These are phyloP conservation scores for Pavo muticus DNA, from an alignment of 2,113 vertebrate species.

Conservation along the genomic window DNA sequence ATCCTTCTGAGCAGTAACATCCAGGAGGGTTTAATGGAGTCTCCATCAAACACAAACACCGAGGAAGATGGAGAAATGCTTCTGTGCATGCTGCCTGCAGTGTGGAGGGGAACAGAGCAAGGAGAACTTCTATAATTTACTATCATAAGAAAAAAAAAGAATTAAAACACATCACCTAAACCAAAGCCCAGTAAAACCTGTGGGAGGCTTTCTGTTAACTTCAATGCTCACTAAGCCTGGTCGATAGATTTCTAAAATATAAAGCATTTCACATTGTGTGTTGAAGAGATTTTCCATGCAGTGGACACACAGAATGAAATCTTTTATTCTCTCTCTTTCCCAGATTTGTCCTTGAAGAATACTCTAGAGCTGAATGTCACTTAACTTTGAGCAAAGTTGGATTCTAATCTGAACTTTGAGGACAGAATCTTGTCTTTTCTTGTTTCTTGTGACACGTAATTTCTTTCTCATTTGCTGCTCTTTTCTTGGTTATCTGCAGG, in stretches of 20 bases:
- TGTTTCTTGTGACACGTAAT: background rate
- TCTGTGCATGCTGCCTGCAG: constrained; percentile 41
- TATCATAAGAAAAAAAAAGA: constrained; percentile 30
- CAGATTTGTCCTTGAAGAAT: constrained; percentile 26
- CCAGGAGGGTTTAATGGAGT: constrained; percentile 35
- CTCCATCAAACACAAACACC: constrained; percentile 41
- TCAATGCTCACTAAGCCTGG: constrained; percentile 35
- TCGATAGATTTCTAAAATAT: constrained; percentile 55
- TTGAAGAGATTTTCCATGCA: constrained; percentile 48
- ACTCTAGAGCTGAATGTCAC: background rate
- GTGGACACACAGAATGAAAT: constrained; percentile 11
- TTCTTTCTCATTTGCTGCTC: background rate
- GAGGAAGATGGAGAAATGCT: constrained; percentile 38
- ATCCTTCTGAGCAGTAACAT: constrained; percentile 46
- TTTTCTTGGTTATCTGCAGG: background rate
- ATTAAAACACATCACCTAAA: constrained; percentile 57
- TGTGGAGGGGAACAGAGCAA: constrained; percentile 41
- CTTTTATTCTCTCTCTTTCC: constrained; percentile 24
- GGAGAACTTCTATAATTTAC: constrained; percentile 59
- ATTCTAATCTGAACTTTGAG: constrained; percentile 14
- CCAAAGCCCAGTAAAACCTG: constrained; percentile 51
- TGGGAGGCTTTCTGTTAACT: constrained; percentile 62
- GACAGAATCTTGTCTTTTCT: background rate
- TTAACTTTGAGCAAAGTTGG: constrained; percentile 14
- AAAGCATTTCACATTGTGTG: constrained; percentile 28